Evolutionary conservation across 92 coral and sea anemone species (phyloP).

Genomic region (Isaurus tuberculatus): DNA sequence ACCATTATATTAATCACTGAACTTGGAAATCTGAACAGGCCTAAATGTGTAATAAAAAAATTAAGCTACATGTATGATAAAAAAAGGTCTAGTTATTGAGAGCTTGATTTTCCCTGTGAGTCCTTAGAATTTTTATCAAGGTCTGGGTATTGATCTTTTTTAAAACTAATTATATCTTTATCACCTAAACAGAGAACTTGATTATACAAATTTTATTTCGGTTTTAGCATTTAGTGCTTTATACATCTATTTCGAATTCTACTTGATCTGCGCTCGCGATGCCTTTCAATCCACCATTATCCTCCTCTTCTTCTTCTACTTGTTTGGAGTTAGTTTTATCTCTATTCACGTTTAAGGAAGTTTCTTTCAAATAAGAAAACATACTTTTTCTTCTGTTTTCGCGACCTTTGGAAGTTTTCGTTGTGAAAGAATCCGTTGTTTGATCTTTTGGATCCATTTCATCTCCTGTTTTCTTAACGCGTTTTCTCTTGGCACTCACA

Average conservation of each 20-base stretch:
- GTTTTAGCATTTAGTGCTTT: neutral
- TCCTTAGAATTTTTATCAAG: no score
- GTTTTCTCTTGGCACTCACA: slow-evolving; percentile 79
- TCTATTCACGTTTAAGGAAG: neutral
- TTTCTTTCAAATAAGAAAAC: slow-evolving; percentile 68
- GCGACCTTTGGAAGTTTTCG: neutral
- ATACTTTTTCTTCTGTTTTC: slow-evolving; percentile 57
- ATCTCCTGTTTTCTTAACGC: slow-evolving; percentile 42
- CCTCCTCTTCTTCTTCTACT: neutral
- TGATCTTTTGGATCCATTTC: slow-evolving; percentile 16
- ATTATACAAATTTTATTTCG: neutral
- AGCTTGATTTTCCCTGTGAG: no score
- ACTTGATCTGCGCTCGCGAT: neutral
- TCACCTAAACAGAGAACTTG: no score
- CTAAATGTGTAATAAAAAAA: no score
- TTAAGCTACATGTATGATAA: no score
- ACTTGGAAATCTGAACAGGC: no score
- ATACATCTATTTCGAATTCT: neutral
- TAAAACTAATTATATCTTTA: no score
- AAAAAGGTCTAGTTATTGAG: no score
- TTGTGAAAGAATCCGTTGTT: neutral
- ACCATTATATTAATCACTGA: no score
- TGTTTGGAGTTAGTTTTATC: neutral
- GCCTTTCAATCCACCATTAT: neutral
- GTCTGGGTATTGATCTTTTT: no score